Base-by-base conservation (phyloP, 2,113 vertebrate genomes). In the Lota lota region DNA sequence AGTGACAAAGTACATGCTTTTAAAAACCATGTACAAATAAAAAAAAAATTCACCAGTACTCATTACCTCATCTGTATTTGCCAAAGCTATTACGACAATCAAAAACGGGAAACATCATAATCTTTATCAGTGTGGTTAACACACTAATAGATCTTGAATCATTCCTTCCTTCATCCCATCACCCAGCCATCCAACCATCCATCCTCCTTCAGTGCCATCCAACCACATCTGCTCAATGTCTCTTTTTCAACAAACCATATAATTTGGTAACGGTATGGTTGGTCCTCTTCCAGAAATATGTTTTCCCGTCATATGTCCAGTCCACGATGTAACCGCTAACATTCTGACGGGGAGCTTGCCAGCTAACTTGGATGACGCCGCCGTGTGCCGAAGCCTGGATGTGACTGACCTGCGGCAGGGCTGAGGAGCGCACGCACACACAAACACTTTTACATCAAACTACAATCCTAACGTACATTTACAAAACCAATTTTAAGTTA, bases 241-340 rank as follows among this genome's bases (percentile, higher is more conserved):
- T 33, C 51, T 22, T 54, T n/a, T 69, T 20, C 22, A 22, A 75
- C 87, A 4, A 66, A 90, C 89, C 87, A 47, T 3, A 53, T 20
- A 90, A 72, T 11, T 71, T 76, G 20, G 61, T 47, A 22, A 75
- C 79, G 0, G 85, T 79, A 64, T 62, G 28, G 16, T 57, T 56
- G 28, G 16, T 88, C 73, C 83, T 71, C 63, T 61, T 79, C 88
- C 89, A 90, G 0, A 66, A 1, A 72, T 79, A 86, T 0, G 65
- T 59, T 72, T 28, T 22, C 50, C 84, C 83, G 53, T 80, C 7
- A 19, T 75, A 68, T 57, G 80, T 88, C 87, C 85, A 90, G 73
- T 90, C 83, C 2, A 90, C 69, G 67, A 89, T 59, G 64, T 88
- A 90, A 51, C 74, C 72, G 17, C 65, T 77, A 67, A 81, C 75